A percentile compares a stretch with the other conserved stretches of the same genome.
Conservation (phyloP, 2,797 vertebrate genomes). For the Pipistrellus kuhlii region DNA sequence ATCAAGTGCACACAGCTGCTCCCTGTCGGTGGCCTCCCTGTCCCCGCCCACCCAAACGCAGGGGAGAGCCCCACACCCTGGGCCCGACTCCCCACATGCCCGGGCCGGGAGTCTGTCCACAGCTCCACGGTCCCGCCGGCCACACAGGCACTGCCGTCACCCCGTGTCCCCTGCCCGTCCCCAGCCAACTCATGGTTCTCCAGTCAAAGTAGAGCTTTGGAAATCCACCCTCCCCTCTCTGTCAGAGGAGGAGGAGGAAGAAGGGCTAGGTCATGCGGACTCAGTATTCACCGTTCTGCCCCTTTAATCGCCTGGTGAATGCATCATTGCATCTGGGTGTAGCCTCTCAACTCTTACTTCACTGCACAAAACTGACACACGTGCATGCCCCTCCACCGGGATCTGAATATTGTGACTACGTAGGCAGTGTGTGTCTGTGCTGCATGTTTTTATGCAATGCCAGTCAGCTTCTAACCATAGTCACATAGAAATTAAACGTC, state of each 20-base stretch:
- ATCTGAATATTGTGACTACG: neutral
- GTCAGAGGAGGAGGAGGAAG: neutral
- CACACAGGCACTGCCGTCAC: neutral
- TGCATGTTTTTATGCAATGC: constrained; percentile 43
- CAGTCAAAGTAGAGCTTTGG: constrained; percentile 26
- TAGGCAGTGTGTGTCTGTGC: neutral
- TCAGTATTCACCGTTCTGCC: neutral
- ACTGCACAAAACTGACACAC: neutral
- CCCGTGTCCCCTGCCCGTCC: neutral
- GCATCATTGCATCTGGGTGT: neutral
- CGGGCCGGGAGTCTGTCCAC: neutral
- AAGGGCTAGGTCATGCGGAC: neutral
- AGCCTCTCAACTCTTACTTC: neutral
- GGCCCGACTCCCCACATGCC: neutral
- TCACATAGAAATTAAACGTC: constrained; percentile 17
- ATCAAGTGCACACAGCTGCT: neutral
- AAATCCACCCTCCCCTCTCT: neutral
- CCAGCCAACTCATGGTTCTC: neutral
- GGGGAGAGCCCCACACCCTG: neutral
- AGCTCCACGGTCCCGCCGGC: neutral
- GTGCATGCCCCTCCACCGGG: neutral
- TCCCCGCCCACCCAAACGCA: too few species aligned
- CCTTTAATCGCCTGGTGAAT: neutral
- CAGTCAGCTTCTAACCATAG: constrained; percentile 55
- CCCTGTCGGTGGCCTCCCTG: neutral